Conservation (phyloP, 2,797 vertebrate species). For the Aldrovandia affinis region DNA sequence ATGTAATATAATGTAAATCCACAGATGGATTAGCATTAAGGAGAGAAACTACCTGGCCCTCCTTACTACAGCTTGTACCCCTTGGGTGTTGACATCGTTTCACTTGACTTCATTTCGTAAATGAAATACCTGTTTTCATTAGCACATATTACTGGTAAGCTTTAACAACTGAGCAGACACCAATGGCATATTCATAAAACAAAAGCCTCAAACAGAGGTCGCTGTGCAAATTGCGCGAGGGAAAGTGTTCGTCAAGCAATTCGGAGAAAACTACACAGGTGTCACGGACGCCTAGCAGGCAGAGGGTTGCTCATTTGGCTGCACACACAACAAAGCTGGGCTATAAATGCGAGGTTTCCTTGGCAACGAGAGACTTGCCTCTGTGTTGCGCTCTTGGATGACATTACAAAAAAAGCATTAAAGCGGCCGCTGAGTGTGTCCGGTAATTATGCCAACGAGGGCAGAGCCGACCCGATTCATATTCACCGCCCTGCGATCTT, state of each 20-base stretch:
- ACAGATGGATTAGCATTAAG: neutral
- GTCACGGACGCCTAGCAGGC: conserved; percentile 9
- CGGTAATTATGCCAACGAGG: conserved; percentile 14
- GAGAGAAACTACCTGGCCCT: neutral
- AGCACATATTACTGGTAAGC: neutral
- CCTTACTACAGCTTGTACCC: neutral
- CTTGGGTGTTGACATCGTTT: neutral
- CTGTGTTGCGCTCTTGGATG: neutral
- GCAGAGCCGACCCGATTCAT: neutral
- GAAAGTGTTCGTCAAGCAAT: neutral
- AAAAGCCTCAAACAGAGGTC: neutral
- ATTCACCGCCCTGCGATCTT: neutral
- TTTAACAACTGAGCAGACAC: neutral
- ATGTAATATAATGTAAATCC: neutral
- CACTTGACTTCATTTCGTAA: neutral
- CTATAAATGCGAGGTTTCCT: conserved; percentile 22
- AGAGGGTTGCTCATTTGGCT: neutral
- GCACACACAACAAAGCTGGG: neutral
- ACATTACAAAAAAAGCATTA: neutral
- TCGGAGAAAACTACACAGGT: neutral
- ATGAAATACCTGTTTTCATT: neutral
- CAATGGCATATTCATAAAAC: too few species aligned
- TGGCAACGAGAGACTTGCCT: conserved; percentile 10
- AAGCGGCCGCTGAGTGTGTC: neutral
- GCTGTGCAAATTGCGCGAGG: neutral